A percentile compares a stretch with the other conserved stretches of the same genome.
Conservation (phyloP, 2,888 invertebrate species). For the Pocota personata region DNA sequence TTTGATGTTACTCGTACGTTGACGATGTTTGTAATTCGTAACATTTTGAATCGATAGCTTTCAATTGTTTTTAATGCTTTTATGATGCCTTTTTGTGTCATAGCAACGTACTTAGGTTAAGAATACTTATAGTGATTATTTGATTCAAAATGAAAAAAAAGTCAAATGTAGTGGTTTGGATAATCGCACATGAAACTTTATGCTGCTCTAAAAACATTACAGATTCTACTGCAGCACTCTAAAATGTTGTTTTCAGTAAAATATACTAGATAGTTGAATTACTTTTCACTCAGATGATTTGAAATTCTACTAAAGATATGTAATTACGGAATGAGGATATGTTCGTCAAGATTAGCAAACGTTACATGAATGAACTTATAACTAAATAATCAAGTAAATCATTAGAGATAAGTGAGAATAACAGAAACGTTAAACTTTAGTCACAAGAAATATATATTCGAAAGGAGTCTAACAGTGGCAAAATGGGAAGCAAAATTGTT, state of each 20-base stretch:
- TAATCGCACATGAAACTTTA: constrained; percentile 76
- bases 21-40: too few species aligned
- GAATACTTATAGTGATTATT: not conserved
- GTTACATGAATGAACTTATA: not conserved
- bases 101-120: too few species aligned
- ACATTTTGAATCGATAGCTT: too few species aligned
- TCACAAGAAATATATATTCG: too few species aligned
- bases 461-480: too few species aligned
- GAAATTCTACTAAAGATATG: not conserved
- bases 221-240: constrained; percentile 36
- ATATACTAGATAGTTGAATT: not conserved
- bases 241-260: not conserved
- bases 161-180: constrained; percentile 39
- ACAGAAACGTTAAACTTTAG: not conserved
- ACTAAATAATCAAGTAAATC: not conserved
- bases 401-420: not conserved
- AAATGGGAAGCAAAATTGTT: too few species aligned
- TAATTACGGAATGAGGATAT: not conserved
- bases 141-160: constrained; percentile 29
- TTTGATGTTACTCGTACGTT: too few species aligned
- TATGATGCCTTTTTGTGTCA: too few species aligned
- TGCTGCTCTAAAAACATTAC: constrained; percentile 45
- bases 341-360: not conserved
- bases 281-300: not conserved
- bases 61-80: too few species aligned